phyloP scores from a whole-genome alignment of 2,797 vertebrate genomes.

The Taenioides sp. region DNA sequence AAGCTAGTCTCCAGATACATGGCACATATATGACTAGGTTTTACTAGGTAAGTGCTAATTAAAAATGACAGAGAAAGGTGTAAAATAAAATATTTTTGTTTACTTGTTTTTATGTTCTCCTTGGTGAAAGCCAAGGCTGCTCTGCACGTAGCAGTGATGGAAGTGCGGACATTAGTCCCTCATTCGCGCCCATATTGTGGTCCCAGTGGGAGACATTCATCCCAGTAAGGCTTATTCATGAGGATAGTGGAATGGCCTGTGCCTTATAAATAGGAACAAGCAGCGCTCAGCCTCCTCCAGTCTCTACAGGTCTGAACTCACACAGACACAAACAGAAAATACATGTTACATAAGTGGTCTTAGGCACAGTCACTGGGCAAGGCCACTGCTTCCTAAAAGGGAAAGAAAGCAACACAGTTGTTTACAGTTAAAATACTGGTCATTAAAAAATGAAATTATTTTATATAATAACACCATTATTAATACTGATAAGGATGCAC shows the following conservation, averaged over 20 bases:
- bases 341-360: conserved; percentile 9
- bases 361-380: conserved; percentile 16
- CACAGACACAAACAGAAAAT: conserved; percentile 5
- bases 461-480: too few relatives aligned
- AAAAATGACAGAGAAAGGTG: background rate
- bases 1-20: background rate
- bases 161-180: conserved; percentile 55
- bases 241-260: conserved; percentile 64
- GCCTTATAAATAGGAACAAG: conserved; percentile 72
- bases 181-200: conserved; percentile 54
- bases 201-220: conserved; percentile 66
- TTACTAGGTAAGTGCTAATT: background rate
- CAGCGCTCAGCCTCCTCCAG: conserved; percentile 43
- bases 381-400: conserved; percentile 15
- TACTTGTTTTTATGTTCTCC: conserved; percentile 32
- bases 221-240: conserved; percentile 70
- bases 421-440: background rate
- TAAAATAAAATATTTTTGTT: background rate
- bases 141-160: conserved; percentile 32
- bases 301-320: conserved; percentile 42
- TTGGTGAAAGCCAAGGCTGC: conserved; percentile 26
- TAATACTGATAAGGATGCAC: too few relatives aligned
- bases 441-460: background rate
- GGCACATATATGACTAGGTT: background rate
- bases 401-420: background rate